Evolutionary conservation across 2,797 vertebrate genomes (phyloP), one percentile per base, ranked within the genome.

Genomic region (Tenualosa thibaudeaui): DNA sequence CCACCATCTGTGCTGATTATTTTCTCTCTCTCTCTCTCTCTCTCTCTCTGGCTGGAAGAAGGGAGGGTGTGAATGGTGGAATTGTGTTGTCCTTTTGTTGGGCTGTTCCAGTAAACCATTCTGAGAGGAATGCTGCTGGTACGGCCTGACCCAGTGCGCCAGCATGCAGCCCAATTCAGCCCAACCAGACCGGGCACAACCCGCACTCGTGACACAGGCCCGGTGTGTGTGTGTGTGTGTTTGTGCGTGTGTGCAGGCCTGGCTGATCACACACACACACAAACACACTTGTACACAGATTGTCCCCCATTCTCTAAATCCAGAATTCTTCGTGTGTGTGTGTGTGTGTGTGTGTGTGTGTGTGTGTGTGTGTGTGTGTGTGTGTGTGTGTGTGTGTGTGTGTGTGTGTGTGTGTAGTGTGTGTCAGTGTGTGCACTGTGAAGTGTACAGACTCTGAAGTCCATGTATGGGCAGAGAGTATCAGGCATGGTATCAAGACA

Each of bases 121-220:
- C 84, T 83, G 89, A 92, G 91, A 91, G 90, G 91, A 92, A 91
- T 89, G 92, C 90, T 93, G 93, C 90, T 93, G 93, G 94, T 93
- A 93, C 93, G 88, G 89, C 75, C 37, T 40, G 71, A 46, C 40
- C 71, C 71, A 71, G 71, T 15, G 9, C 17, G 22, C 5, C 71
- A 78, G 5, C 68, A 75, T 12, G n/a, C 71, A 78, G 71, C 19
- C 31, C 65, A 68, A 9, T 31, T n/a, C 65, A 71, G 62, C 24
- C 10, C 62, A 37, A 22, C 56, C 7, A n/a, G n/a, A 89, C 87
- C n/a, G 1, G 22, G 90, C 88, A 89, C 92, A 87, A 58, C 93
- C 89, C 60, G 84, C 85, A 90, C 90, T 92, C 89, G 85, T 91
- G 89, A 91, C 86, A 85, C 88, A 89, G 86, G 86, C 88, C 54